phyloP scores from a whole-genome alignment of 2,888 invertebrate genomes.

The Deilephila porcellus region DNA sequence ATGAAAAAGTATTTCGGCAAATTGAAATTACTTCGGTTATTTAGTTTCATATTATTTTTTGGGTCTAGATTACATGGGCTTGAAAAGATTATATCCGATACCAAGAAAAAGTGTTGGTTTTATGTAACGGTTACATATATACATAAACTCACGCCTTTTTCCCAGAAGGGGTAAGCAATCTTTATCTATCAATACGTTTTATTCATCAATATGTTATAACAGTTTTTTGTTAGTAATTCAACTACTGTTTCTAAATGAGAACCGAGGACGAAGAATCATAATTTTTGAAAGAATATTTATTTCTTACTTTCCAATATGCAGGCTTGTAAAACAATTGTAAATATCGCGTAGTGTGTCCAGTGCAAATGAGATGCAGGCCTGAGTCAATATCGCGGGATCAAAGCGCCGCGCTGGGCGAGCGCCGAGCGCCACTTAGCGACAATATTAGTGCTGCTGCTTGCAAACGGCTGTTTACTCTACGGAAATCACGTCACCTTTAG shows the following conservation, averaged over 20 bases:
- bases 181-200: background rate
- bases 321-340: background rate
- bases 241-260: background rate
- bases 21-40: too few species aligned
- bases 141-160: too few species aligned
- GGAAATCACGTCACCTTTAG: constrained; percentile 24
- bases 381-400: constrained; percentile 53
- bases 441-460: constrained; percentile 41
- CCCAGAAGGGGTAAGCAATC: too few species aligned
- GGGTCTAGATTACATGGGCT: too few species aligned
- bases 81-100: too few species aligned
- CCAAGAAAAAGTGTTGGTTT: too few species aligned
- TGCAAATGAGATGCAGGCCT: constrained; percentile 44
- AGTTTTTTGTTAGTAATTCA: background rate
- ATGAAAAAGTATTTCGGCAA: too few species aligned
- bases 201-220: background rate
- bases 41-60: too few species aligned
- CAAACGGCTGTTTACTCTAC: constrained; percentile 34
- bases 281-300: too few species aligned
- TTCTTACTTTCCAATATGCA: too few species aligned
- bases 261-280: too few species aligned
- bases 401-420: constrained; percentile 38
- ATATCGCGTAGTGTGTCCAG: constrained; percentile 39
- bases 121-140: too few species aligned
- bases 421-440: constrained; percentile 43